Evolutionary conservation across 2,888 invertebrate species (phyloP), one percentile per base, ranked within the genome.

Genomic region (Ochropacha duplaris): DNA sequence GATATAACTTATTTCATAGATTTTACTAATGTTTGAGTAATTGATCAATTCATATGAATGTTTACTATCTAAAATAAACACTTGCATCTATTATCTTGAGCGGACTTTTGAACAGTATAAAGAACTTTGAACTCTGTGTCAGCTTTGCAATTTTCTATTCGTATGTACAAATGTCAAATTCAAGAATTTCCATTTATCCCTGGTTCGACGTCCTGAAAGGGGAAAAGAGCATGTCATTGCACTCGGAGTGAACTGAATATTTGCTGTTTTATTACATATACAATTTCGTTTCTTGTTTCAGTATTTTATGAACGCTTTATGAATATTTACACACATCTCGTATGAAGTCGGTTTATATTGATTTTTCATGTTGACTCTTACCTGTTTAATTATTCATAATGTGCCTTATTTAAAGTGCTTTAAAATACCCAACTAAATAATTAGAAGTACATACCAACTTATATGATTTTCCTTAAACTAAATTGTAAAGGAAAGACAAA

Each of bases 181-280:
- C 55, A 60, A 69, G 64, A 63, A 65, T 67, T 68, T 66, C 66
- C 69, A 72, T 74, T 69, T 64, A 60, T 68, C 54, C 54, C 65
- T 66, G 60, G 74, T 74, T 74, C 72, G 70, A 66, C 63, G 73
- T 57, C 61, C 73, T 61, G 59, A 55, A 71, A 74, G 72, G 71
- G 65, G 57, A 56, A 65, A 65, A 51, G 59, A 61, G 57, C 54
- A 65, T 69, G 64, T 64, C 66, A 68, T 57, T 60, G 56, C 54
- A 66, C 59, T 60, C 62, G 60, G 59, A 31, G 31, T 54, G 50
- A 58, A 57, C 59, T 62, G 69, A 66, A 72, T 69, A 72, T 72
- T 69, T 71, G 71, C 71, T 65, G 58, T 65, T 71, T 64, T 54
- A 55, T 55, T 55, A 11, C 52, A 14, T 54, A 52, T 60, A 50